Evolutionary conservation across 2,113 vertebrate species (phyloP).

Genomic region (Miniopterus natalensis): DNA sequence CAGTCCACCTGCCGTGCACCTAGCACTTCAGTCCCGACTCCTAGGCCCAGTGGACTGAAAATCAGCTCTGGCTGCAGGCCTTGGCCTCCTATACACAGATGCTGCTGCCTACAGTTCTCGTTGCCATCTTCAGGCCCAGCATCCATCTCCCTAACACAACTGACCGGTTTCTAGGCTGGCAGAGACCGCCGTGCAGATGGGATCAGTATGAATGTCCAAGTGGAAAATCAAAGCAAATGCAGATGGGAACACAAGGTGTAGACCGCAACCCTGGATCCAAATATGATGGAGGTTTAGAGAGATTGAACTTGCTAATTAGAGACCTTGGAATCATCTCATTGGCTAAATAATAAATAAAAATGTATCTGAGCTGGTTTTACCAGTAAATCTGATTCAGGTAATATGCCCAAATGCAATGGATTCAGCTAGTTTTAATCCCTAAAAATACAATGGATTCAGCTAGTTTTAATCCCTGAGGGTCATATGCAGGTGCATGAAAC

Average conservation of each 20-base stretch:
- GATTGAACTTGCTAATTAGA: constrained; percentile 66
- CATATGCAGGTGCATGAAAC: constrained; percentile 40
- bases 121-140: background rate
- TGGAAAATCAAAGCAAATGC: constrained; percentile 69
- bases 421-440: constrained; percentile 47
- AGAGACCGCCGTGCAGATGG: constrained; percentile 71
- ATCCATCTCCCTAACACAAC: constrained; percentile 36
- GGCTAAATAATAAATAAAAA: constrained; percentile 65
- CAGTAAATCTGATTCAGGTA: constrained; percentile 37
- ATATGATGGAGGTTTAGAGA: constrained; percentile 12
- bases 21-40: background rate
- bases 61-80: constrained; percentile 37
- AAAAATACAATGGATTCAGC: constrained; percentile 38
- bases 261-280: constrained; percentile 38
- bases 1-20: constrained; percentile 62
- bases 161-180: constrained; percentile 71
- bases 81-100: background rate
- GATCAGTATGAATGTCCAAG: constrained; percentile 61
- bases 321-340: constrained; percentile 34
- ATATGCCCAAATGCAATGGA: constrained; percentile 22
- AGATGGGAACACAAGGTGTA: constrained; percentile 62
- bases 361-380: constrained; percentile 47
- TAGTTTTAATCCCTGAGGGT: constrained; percentile 53
- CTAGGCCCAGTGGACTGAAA: background rate
- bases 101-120: background rate